Conservation (phyloP, 2,113 vertebrate species). For the Pungitius pungitius region DNA sequence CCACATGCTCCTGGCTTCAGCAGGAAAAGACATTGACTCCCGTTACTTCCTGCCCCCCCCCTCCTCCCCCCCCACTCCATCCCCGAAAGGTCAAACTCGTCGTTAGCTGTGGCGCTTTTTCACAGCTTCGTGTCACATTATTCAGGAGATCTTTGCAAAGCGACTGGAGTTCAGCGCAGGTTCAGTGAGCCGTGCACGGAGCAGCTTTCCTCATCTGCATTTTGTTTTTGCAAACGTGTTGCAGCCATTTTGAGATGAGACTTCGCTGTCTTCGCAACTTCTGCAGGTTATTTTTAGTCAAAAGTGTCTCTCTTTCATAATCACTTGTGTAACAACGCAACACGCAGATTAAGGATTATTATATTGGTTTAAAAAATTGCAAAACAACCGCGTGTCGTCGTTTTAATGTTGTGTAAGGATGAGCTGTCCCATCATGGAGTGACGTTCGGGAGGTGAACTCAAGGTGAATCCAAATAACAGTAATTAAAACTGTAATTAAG, state of each 20-base stretch:
- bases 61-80: too few relatives aligned
- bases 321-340: not conserved
- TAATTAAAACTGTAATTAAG: conserved; percentile 34
- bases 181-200: not conserved
- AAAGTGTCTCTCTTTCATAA: not conserved
- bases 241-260: not conserved
- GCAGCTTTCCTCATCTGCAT: not conserved
- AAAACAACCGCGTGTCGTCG: too few relatives aligned
- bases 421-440: conserved; percentile 8
- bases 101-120: conserved; percentile 37
- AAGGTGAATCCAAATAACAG: conserved; percentile 51
- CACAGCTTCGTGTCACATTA: conserved; percentile 20
- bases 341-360: not conserved
- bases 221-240: not conserved
- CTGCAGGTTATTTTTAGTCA: not conserved
- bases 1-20: conserved; percentile 8
- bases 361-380: not conserved
- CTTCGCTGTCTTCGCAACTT: not conserved
- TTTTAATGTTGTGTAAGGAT: too few relatives aligned
- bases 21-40: not conserved
- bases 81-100: conserved; percentile 59
- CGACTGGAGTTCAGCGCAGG: conserved; percentile 26
- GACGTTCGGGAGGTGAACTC: conserved; percentile 22
- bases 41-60: not conserved
- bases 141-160: conserved; percentile 26